phyloP scores from a whole-genome alignment of 2,113 vertebrate species.

The Alosa alosa region DNA sequence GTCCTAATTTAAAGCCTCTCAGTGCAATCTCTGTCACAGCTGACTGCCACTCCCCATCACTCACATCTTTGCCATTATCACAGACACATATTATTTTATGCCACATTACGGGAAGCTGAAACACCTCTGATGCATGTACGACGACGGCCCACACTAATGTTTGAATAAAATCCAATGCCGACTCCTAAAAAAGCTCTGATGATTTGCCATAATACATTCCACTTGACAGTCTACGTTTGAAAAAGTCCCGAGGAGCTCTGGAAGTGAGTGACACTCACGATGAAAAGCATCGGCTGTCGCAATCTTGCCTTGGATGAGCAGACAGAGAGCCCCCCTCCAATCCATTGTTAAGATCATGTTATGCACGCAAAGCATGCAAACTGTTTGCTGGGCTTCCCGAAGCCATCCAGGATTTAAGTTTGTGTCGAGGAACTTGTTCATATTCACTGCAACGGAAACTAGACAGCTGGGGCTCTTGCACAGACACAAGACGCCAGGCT shows the following conservation, averaged over 20 bases:
- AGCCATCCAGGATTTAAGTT: not conserved
- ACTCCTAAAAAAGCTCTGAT: not conserved
- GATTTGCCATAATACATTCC: not conserved
- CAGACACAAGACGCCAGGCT: not conserved
- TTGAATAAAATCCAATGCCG: not conserved
- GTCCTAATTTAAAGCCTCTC: slow-evolving; percentile 3
- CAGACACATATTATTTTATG: slow-evolving; percentile 1
- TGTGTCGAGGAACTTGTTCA: not conserved
- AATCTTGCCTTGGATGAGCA: not conserved
- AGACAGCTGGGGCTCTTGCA: not conserved
- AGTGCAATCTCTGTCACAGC: not conserved
- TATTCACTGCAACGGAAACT: not conserved
- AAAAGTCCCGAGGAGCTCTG: not conserved
- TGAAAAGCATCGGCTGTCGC: not conserved
- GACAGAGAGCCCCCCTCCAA: not conserved
- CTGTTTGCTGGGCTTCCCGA: not conserved
- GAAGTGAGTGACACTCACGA: not conserved
- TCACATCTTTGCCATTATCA: slow-evolving; percentile 10
- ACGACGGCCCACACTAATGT: not conserved
- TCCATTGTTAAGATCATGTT: slow-evolving; percentile 10
- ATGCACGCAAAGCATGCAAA: not conserved
- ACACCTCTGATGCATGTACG: not conserved
- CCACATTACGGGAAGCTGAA: not conserved
- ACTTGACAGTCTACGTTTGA: not conserved
- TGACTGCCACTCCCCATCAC: slow-evolving; percentile 1